Conservation (phyloP, 2,113 vertebrate species). For the Merops nubicus region DNA sequence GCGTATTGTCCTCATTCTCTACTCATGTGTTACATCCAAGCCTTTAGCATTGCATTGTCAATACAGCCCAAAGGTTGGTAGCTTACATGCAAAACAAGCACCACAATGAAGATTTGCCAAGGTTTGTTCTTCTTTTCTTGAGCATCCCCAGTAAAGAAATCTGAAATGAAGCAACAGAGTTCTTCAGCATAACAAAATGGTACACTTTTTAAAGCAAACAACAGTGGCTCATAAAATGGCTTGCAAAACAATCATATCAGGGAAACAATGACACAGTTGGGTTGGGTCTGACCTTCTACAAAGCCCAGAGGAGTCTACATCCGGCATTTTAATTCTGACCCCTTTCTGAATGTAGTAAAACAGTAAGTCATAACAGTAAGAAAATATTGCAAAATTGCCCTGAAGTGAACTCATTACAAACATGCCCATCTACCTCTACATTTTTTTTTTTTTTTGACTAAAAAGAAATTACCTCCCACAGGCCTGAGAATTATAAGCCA, state of each 20-base stretch:
- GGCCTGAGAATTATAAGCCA: slow-evolving; percentile 26
- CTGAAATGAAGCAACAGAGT: neutral
- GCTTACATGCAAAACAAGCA: neutral
- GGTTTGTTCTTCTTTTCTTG: neutral
- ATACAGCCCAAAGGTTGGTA: neutral
- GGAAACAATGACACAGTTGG: neutral
- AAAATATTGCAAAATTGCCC: neutral
- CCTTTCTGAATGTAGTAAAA: neutral
- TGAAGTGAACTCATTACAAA: neutral
- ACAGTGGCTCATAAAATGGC: neutral
- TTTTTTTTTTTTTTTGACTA: neutral
- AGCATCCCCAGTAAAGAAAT: neutral
- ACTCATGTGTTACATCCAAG: neutral
- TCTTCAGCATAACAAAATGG: neutral
- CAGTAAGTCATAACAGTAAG: neutral
- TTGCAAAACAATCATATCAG: neutral
- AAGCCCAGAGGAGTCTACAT: neutral
- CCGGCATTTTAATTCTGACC: neutral
- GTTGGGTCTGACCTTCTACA: neutral
- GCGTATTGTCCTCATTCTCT: neutral
- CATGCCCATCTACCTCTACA: neutral
- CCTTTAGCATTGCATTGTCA: neutral
- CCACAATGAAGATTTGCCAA: neutral
- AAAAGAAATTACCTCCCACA: slow-evolving; percentile 26
- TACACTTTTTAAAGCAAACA: neutral